Evolutionary conservation across 1,140 invertebrate species (phyloP), one percentile per base, ranked within the genome.

Genomic region (Trichoplusia ni): DNA sequence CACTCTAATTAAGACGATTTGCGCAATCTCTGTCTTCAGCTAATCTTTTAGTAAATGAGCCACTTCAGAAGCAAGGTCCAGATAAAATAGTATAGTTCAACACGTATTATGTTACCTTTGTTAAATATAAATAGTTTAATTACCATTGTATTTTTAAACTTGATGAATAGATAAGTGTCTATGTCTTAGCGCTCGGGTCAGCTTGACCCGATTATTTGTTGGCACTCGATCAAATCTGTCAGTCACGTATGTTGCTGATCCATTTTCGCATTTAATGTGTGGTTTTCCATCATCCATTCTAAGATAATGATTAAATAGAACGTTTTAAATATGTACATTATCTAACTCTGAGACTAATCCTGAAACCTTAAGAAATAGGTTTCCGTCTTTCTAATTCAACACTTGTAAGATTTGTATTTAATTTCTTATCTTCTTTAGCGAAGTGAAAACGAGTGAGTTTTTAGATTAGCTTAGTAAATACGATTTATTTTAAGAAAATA

Each of bases 191-290:
- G 29, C 33, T 9, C 42, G 31, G 53, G 66, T 64, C 61, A 31
- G 31, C 37, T 51, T 46, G 49, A 47, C 54, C 64, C 64, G 40
- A 63, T 67, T 71, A 51, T 56, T 61, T 60, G 63, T 74, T 69
- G 71, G 67, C 67, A 58, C 71, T 69, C 68, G 59, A 74, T 74
- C 69, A 77, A 69, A 62, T 54, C 61, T 67, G 66, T 74, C 71
- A 67, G 21, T 42, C 25, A 46, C 67, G 64, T 58, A 60, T 63
- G 59, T 58, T 61, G 38, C 70, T 63, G 37, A 51, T 73, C 61
- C 53, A 70, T 70, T 73, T 66, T 66, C 53, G 67, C 64, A 67
- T 69, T 72, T 65, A 67, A 70, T 44, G 40, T 59, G 37, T 44
- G 51, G 51, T 54, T 54, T 38, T 37, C 51, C 51, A 54, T 38